Percentiles rank a stretch among this genome's conserved stretches.
These are phyloP conservation scores for Tragulus kanchil DNA, from an alignment of 2,113 vertebrate species.

Conservation along the genomic window DNA sequence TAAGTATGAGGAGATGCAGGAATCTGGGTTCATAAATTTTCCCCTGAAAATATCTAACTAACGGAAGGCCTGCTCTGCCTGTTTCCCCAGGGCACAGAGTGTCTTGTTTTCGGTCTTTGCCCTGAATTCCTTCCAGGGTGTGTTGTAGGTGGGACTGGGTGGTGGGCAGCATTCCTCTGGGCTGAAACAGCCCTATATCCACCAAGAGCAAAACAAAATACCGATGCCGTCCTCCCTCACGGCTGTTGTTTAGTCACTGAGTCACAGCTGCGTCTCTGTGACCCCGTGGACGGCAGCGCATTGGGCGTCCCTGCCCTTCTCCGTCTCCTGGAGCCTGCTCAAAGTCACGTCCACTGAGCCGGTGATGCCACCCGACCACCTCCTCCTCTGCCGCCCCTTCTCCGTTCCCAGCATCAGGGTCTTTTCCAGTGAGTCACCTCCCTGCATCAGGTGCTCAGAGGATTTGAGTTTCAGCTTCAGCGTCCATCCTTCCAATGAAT, in stretches of 20 bases:
- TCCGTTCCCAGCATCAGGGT: neutral
- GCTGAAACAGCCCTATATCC: neutral
- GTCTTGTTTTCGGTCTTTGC: neutral
- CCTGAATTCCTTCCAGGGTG: neutral
- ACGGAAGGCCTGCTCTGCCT: neutral
- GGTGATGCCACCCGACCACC: neutral
- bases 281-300: fast-evolving
- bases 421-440: neutral
- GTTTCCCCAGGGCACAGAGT: neutral
- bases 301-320: neutral
- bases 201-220: fast-evolving
- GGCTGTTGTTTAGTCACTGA: fast-evolving
- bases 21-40: neutral
- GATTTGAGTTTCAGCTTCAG: neutral
- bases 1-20: neutral
- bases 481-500: neutral
- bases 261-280: neutral
- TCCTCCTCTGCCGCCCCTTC: neutral
- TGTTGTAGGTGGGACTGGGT: neutral
- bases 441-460: neutral
- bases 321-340: neutral
- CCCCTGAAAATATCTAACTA: neutral
- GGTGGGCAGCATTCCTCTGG: neutral
- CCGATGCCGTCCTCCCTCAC: fast-evolving
- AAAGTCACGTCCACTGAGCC: neutral